phyloP scores from a whole-genome alignment of 2,888 invertebrate species.

The Thymelicus acteon region DNA sequence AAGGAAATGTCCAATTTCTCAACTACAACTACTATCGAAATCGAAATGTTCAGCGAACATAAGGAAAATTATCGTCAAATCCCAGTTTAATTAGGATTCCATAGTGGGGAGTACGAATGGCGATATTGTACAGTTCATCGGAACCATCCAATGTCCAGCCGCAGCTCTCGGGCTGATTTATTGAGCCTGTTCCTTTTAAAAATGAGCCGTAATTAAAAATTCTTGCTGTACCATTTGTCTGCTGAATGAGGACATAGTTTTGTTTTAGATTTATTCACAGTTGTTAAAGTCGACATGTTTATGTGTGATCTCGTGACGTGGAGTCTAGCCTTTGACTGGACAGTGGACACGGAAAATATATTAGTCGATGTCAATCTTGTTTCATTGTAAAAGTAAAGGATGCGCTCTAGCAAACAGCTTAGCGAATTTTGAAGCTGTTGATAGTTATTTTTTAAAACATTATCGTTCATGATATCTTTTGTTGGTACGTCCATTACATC shows the following conservation, averaged over 20 bases:
- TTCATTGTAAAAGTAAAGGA: too few species aligned
- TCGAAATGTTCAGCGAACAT: too few species aligned
- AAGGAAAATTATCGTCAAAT: background rate
- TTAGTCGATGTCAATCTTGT: background rate
- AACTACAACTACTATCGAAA: too few species aligned
- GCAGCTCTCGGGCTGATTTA: slow-evolving; percentile 29
- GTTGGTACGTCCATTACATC: too few species aligned
- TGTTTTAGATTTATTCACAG: background rate
- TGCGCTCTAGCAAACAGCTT: too few species aligned
- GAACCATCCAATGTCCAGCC: slow-evolving; percentile 28
- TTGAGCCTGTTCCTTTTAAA: slow-evolving; percentile 2
- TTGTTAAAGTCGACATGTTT: background rate
- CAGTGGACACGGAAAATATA: too few species aligned
- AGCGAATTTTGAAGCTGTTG: background rate
- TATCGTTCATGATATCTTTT: too few species aligned
- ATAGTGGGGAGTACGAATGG: background rate
- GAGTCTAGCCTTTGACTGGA: too few species aligned
- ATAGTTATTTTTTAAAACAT: too few species aligned
- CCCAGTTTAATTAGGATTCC: background rate
- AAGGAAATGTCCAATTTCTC: too few species aligned
- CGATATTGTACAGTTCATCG: slow-evolving; percentile 6
- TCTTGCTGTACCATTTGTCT: slow-evolving; percentile 9
- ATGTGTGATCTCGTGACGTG: too few species aligned
- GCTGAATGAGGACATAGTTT: background rate
- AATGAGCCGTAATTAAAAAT: slow-evolving; percentile 37